phyloP scores from a whole-genome alignment of 2,888 invertebrate genomes.

The Drosophila atripex region DNA sequence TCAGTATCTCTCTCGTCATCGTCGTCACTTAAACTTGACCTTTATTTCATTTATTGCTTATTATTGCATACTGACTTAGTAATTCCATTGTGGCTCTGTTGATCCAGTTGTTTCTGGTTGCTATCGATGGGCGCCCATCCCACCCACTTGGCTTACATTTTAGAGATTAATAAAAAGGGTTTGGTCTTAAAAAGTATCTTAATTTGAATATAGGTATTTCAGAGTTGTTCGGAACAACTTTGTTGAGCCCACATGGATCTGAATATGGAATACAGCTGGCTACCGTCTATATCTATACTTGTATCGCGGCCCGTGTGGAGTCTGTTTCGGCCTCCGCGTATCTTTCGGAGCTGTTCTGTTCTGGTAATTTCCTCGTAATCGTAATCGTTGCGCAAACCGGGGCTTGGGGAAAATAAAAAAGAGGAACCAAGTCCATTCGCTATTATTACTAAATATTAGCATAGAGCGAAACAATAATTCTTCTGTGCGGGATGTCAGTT shows the following conservation, averaged over 20 bases:
- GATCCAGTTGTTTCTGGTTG: constrained; percentile 41
- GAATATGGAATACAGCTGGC: constrained; percentile 21
- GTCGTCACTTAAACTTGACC: constrained; percentile 71
- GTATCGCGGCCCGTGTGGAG: constrained; percentile 10
- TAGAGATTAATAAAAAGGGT: background rate
- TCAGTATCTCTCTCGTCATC: constrained; percentile 19
- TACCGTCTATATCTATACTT: constrained; percentile 15
- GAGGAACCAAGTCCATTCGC: constrained; percentile 17
- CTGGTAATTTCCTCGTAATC: constrained; percentile 61
- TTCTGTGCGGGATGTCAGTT: constrained; percentile 17
- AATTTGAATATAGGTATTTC: too few species aligned
- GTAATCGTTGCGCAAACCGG: constrained; percentile 9
- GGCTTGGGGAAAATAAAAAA: too few species aligned
- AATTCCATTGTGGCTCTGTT: constrained; percentile 26
- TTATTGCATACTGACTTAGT: constrained; percentile 57
- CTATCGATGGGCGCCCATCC: constrained; percentile 44
- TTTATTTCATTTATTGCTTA: constrained; percentile 73
- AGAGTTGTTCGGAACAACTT: background rate
- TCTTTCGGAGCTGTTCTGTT: constrained; percentile 28
- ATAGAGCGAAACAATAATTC: constrained; percentile 4
- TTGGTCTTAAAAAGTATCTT: background rate
- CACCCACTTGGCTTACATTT: constrained; percentile 17
- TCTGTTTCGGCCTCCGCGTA: constrained; percentile 1
- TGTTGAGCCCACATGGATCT: constrained; percentile 19
- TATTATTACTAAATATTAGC: constrained; percentile 42